A percentile compares a stretch with the other conserved stretches of the same genome.
phyloP scores from a whole-genome alignment of 2,113 vertebrate genomes.

The Pollimyrus isidori region DNA sequence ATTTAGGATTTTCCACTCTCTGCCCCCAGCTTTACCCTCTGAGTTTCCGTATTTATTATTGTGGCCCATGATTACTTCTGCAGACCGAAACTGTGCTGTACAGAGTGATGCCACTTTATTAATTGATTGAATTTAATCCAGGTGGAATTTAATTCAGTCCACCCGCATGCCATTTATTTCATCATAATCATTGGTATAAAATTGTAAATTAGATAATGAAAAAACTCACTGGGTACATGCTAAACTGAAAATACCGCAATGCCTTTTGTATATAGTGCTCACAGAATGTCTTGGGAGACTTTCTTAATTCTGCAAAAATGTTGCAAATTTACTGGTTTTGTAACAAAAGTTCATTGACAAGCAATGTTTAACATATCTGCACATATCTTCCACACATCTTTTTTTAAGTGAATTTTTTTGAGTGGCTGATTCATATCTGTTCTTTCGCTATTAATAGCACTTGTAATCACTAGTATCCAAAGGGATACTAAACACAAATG shows the following conservation, averaged over 20 bases:
- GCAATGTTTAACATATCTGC: not conserved
- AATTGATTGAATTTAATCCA: not conserved
- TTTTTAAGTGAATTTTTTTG: not conserved
- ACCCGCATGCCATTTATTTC: not conserved
- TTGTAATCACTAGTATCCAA: not conserved
- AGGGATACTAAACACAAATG: not conserved
- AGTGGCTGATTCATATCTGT: not conserved
- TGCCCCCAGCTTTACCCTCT: not conserved
- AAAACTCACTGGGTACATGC: not conserved
- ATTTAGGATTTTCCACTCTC: not conserved
- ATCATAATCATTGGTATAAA: not conserved
- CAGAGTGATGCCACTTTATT: not conserved
- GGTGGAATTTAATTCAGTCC: not conserved
- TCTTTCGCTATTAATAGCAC: not conserved
- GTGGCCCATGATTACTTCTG: not conserved
- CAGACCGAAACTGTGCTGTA: not conserved
- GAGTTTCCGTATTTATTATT: not conserved
- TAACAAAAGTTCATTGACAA: not conserved
- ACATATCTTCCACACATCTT: not conserved
- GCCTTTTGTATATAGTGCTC: not conserved
- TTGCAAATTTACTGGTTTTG: not conserved
- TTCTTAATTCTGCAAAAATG: not conserved
- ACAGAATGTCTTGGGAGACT: not conserved
- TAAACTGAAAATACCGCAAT: not conserved
- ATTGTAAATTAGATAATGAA: not conserved